These are phyloP conservation scores for Synergus gifuensis DNA, from an alignment of 2,888 invertebrate genomes.

Conservation along the genomic window DNA sequence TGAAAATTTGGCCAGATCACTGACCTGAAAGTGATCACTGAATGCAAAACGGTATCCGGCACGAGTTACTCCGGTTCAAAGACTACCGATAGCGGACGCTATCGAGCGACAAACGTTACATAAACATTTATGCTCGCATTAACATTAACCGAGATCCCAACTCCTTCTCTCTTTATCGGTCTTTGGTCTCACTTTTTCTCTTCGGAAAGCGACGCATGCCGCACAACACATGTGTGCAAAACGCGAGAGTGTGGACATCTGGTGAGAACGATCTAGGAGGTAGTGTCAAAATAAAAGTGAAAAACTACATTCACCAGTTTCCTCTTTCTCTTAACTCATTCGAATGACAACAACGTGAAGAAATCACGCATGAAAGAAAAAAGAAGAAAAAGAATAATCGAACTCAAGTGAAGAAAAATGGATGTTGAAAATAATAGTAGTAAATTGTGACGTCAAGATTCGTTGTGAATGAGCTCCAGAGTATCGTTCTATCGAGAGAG, in stretches of 20 bases:
- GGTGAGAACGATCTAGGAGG: slow-evolving; percentile 55
- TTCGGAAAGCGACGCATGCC: slow-evolving; percentile 56
- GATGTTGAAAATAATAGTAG: slow-evolving; percentile 52
- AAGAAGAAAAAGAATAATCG: slow-evolving; percentile 46
- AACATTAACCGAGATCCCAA: slow-evolving; percentile 55
- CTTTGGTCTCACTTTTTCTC: slow-evolving; percentile 47
- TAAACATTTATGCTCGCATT: slow-evolving; percentile 68
- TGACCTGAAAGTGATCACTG: not conserved
- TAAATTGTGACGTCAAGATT: slow-evolving; percentile 34
- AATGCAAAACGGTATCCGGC: slow-evolving; percentile 13
- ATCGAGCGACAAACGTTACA: slow-evolving; percentile 61
- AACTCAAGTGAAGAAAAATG: slow-evolving; percentile 47
- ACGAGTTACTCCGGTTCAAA: slow-evolving; percentile 53
- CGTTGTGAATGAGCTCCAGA: slow-evolving; percentile 10
- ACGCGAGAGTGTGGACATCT: slow-evolving; percentile 62
- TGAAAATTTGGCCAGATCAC: slow-evolving; percentile 17
- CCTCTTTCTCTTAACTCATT: slow-evolving; percentile 40
- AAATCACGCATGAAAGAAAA: slow-evolving; percentile 34
- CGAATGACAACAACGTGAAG: not conserved
- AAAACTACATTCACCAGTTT: not conserved
- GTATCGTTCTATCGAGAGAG: slow-evolving; percentile 49
- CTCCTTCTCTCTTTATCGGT: slow-evolving; percentile 50
- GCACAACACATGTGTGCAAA: slow-evolving; percentile 61
- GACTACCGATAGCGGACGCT: slow-evolving; percentile 63
- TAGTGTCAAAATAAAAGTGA: slow-evolving; percentile 51